Conservation (phyloP, 2,888 invertebrate genomes). For the Teleiodes luculella region DNA sequence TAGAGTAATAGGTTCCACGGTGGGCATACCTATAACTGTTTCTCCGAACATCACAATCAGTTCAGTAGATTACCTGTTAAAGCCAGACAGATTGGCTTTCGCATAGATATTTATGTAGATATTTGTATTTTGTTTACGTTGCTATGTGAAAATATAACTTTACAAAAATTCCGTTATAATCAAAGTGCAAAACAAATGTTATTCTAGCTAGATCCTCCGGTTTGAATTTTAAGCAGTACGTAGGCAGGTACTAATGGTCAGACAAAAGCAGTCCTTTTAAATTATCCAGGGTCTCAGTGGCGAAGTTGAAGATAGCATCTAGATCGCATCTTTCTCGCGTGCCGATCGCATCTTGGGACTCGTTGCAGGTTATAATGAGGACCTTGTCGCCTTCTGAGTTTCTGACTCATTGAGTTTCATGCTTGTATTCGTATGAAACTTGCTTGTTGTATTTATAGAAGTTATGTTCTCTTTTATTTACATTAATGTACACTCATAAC, state of each 20-base stretch:
- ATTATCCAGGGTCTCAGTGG: slow-evolving; percentile 21
- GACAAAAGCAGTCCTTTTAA: slow-evolving; percentile 12
- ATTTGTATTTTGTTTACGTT: too few relatives aligned
- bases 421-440: background rate
- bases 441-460: too few relatives aligned
- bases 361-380: slow-evolving; percentile 53
- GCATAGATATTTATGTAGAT: too few relatives aligned
- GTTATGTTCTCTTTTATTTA: too few relatives aligned
- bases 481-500: too few relatives aligned
- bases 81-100: too few relatives aligned
- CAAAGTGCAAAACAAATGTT: background rate
- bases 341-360: slow-evolving; percentile 61
- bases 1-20: too few relatives aligned
- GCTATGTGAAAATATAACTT: too few relatives aligned
- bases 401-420: slow-evolving; percentile 15
- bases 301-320: slow-evolving; percentile 46
- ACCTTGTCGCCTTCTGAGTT: slow-evolving; percentile 22
- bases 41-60: too few relatives aligned
- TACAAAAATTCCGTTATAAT: background rate
- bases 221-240: slow-evolving; percentile 11
- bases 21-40: too few relatives aligned
- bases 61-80: too few relatives aligned
- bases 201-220: slow-evolving; percentile 1
- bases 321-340: slow-evolving; percentile 66
- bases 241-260: slow-evolving; percentile 14